Evolutionary conservation across 2,797 vertebrate species (phyloP).

Genomic region (Psittacula echo): DNA sequence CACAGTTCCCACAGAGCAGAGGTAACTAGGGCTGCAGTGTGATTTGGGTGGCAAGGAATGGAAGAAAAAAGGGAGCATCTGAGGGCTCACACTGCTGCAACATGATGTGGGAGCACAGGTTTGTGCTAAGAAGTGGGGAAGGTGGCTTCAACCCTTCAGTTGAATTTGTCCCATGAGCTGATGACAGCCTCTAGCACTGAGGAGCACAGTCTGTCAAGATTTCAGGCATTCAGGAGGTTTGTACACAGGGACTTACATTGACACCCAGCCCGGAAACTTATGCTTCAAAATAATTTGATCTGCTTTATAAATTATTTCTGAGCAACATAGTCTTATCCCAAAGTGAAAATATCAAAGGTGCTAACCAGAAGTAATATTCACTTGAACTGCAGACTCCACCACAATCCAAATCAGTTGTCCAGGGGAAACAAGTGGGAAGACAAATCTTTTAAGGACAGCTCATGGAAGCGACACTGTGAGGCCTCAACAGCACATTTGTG

Average conservation of each 20-base stretch:
- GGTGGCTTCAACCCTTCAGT: accelerated
- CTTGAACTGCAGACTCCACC: not conserved
- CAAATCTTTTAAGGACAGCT: not conserved
- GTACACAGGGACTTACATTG: not conserved
- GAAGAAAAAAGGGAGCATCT: not conserved
- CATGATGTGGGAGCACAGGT: not conserved
- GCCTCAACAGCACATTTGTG: not conserved
- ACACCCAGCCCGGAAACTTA: not conserved
- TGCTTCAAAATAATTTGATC: not conserved
- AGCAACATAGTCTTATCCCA: not conserved
- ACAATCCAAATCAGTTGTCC: not conserved
- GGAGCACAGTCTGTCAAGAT: not conserved
- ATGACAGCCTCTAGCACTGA: accelerated
- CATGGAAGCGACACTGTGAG: not conserved
- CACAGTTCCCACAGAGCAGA: not conserved
- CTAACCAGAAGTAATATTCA: not conserved
- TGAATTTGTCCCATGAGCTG: not conserved
- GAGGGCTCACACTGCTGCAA: not conserved
- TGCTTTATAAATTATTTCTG: not conserved
- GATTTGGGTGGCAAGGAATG: not conserved
- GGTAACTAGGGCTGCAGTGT: not conserved
- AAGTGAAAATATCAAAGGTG: not conserved
- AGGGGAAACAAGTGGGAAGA: not conserved
- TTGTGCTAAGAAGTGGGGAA: not conserved
- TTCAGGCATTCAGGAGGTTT: not conserved